Base-by-base conservation (phyloP, 2,113 vertebrate genomes). In the Ardeotis arabs region DNA sequence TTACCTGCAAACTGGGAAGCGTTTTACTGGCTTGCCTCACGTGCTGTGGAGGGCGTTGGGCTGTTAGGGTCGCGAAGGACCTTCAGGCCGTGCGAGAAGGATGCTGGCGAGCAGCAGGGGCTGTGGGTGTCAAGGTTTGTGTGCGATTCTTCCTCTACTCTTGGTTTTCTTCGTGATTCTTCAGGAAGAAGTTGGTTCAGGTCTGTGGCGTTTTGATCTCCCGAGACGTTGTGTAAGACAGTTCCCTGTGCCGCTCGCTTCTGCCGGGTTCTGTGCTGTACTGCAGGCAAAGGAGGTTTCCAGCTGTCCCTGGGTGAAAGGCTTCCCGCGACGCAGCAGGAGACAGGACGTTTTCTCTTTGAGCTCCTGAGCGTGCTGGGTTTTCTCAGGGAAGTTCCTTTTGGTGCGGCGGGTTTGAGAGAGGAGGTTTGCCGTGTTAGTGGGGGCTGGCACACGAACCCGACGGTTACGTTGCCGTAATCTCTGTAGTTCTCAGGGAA, bases 211-310 rank as follows among this genome's bases (percentile, higher is more conserved):
- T 45, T 86, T 28, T 41, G 19, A 12, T 70, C 35, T 88, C 56
- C 23, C 22, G 47, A 28, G 25, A 14, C 0, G 0, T 39, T 50
- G 17, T 22, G 31, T 15, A 19, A 49, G 62, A 16, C 45, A 16
- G 16, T 24, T 75, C 47, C 29, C 29, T 17, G 0, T 0, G 0
- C 59, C 55, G 35, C 55, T 55, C 23, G 72, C 79, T 31, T 31
- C 55, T 55, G 7, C n/a, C n/a, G 21, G 10, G 14, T 35, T 69
- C 66, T 91, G 62, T 55, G 67, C 14, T 77, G 41, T 68, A 7
- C 18, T 35, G 58, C 10, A 47, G 52, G 22, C 44, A 63, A 52
- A 6, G 15, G 49, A 50, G 22, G 17, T 88, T 77, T 63, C 31
- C 28, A 50, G 14, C 33, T 31, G 12, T 7, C 29, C 62, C 47